Evolutionary conservation across 2,888 invertebrate species (phyloP).

Genomic region (Pseudococcus jackbeardsleyi): DNA sequence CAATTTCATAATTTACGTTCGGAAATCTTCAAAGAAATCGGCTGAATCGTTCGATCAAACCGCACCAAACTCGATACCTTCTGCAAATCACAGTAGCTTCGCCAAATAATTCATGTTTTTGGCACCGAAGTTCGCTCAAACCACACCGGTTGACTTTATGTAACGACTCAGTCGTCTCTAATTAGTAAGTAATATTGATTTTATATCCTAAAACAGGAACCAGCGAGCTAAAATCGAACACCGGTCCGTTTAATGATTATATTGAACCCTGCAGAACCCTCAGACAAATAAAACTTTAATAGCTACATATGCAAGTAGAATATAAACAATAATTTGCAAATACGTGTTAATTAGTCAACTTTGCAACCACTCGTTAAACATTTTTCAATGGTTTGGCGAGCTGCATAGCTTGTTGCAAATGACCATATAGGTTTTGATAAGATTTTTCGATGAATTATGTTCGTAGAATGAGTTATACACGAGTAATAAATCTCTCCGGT

Average conservation of each 20-base stretch:
- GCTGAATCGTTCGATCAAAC: too few relatives aligned
- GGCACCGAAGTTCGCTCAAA: neutral
- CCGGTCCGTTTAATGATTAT: neutral
- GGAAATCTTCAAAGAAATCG: too few relatives aligned
- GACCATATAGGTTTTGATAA: neutral
- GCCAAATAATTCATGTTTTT: neutral
- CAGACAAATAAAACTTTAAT: slow-evolving; percentile 15
- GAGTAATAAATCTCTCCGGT: slow-evolving; percentile 6
- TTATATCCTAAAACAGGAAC: neutral
- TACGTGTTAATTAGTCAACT: slow-evolving; percentile 32
- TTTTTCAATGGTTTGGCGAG: neutral
- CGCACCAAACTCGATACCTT: too few relatives aligned
- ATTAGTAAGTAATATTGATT: neutral
- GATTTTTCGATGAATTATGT: slow-evolving; percentile 4
- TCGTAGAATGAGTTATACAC: neutral
- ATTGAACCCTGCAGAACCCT: neutral
- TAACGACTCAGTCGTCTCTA: neutral
- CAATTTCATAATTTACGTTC: too few relatives aligned
- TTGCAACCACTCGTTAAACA: neutral
- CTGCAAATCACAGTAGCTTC: too few relatives aligned
- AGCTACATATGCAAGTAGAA: neutral
- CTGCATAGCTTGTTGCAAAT: neutral
- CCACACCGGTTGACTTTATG: neutral
- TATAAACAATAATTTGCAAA: slow-evolving; percentile 13
- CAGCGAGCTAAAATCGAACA: neutral